These are phyloP conservation scores for Willowsia nigromaculata DNA, from an alignment of 2,888 invertebrate species.

Conservation along the genomic window DNA sequence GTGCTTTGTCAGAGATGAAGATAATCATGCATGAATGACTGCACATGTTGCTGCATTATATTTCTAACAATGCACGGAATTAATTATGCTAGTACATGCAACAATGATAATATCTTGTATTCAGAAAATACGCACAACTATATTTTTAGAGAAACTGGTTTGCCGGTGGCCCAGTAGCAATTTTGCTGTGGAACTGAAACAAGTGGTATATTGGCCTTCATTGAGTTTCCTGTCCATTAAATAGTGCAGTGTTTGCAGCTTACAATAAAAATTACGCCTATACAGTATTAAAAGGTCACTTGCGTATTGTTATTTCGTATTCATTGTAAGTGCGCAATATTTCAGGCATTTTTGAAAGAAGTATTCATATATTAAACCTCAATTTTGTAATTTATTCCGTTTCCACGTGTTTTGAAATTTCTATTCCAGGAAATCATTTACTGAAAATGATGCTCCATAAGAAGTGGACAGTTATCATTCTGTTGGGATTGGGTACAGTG, in stretches of 20 bases:
- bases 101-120: not conserved
- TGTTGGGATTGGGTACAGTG: not conserved
- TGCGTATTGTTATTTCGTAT: not conserved
- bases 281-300: not conserved
- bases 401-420: not conserved
- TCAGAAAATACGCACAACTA: not conserved
- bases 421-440: not conserved
- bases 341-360: too few species aligned
- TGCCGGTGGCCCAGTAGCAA: not conserved
- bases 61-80: conserved; percentile 17
- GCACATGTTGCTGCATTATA: not conserved
- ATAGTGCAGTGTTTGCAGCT: not conserved
- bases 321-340: not conserved
- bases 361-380: too few species aligned
- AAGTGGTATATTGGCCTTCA: conserved; percentile 13
- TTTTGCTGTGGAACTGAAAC: conserved; percentile 12
- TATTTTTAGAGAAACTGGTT: conserved; percentile 14
- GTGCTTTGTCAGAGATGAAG: conserved; percentile 8
- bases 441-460: not conserved
- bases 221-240: not conserved
- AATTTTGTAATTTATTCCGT: too few species aligned
- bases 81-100: not conserved
- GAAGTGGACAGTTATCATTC: not conserved
- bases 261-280: not conserved
- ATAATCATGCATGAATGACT: not conserved